Evolutionary conservation across 2,797 vertebrate species (phyloP), one percentile per base, ranked within the genome.

Genomic region (Melanotaenia maccullochi): DNA sequence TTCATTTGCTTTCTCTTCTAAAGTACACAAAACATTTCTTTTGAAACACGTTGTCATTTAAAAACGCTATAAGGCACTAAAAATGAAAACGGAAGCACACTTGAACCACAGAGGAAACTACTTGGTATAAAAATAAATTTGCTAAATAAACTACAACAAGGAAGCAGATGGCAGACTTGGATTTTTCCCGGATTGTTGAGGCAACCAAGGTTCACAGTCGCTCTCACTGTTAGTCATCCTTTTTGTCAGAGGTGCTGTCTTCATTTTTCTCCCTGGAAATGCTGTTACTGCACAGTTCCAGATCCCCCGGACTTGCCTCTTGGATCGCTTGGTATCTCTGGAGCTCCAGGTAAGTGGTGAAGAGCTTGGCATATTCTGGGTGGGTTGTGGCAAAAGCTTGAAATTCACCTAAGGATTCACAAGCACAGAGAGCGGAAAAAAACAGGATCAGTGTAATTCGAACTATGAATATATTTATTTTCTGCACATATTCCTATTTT

Each of bases 291-390:
- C 85, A 35, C 61, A 89, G 63, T 14, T 91, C 86, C 51, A 83
- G 32, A 3, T 87, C 76, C 1, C 85, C 87, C 0, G 78, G 85
- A 0, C 67, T 85, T 0, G 88, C 85, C 38, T 94, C 95, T 60
- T 95, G 90, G 38, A 93, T 93, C 1, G 94, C 92, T 56, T 98
- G 96, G 89, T 96, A 94, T 0, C 97, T 93, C 92, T 99, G 98
- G 1, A 99, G 95, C 61, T 99, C 97, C 60, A 99, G 87, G 85
- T 99, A 99, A 0, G 97, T 97, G 49, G 97, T 98, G 84, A 99
- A 99, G 60, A 99, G 93, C 78, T 97, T 97, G 72, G 97, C 97
- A 8, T 99, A 99, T 83, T 97, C 96, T 0, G 98, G 98, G 82
- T 97, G 97, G 55, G 87, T 95, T 36, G 92, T 82, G 59, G 97